These are phyloP conservation scores for Sycobia sp. DNA, from an alignment of 1,140 invertebrate species.

Conservation along the genomic window DNA sequence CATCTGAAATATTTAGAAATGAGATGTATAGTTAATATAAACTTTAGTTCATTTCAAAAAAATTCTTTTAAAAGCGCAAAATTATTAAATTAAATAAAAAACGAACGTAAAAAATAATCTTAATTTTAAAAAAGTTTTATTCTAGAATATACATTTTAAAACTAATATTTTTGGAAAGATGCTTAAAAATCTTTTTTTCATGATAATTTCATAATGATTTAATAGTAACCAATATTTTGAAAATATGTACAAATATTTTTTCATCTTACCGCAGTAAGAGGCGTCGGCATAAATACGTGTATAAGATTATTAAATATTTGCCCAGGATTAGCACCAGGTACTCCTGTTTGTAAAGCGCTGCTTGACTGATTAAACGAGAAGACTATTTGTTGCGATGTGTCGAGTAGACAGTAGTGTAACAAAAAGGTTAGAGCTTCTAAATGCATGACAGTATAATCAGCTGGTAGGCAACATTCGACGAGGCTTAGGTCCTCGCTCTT, in stretches of 20 bases:
- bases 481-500: constrained; percentile 51
- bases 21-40: too few species aligned
- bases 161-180: too few species aligned
- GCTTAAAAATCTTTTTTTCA: too few species aligned
- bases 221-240: too few species aligned
- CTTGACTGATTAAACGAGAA: constrained; percentile 68
- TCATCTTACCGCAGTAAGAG: constrained; percentile 54
- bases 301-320: constrained; percentile 83
- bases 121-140: background rate
- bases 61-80: background rate
- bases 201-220: too few species aligned
- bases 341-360: constrained; percentile 55
- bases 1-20: background rate
- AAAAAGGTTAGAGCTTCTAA: constrained; percentile 83
- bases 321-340: constrained; percentile 66
- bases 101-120: too few species aligned
- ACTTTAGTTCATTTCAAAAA: background rate
- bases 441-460: constrained; percentile 81
- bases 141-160: background rate
- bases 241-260: too few species aligned
- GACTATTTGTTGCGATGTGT: constrained; percentile 69
- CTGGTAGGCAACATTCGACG: constrained; percentile 64
- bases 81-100: too few species aligned
- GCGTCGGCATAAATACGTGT: constrained; percentile 74
- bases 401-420: constrained; percentile 84